These are phyloP conservation scores for Trichosurus vulpecula DNA, from an alignment of 2,797 vertebrate genomes.

Conservation along the genomic window DNA sequence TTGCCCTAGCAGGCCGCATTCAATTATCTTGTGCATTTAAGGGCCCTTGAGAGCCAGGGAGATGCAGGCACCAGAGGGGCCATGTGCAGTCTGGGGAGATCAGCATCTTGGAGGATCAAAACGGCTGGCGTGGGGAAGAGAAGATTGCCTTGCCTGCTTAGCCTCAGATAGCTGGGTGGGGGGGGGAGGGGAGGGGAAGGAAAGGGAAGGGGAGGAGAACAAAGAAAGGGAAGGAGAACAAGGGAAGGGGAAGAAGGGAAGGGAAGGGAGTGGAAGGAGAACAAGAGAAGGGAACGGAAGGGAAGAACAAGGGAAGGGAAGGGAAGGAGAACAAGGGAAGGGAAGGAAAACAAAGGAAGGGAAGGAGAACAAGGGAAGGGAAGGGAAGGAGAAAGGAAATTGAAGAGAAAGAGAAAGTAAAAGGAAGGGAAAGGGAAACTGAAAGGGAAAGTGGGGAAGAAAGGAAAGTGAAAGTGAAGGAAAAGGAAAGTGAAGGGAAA, in stretches of 20 bases:
- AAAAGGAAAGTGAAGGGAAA: neutral
- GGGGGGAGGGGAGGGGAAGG: neutral
- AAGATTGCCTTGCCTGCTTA: neutral
- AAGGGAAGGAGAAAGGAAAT: neutral
- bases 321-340: too few relatives aligned
- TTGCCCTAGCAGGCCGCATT: neutral
- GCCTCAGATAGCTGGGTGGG: neutral
- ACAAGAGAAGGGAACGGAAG: too few relatives aligned
- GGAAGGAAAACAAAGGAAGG: too few relatives aligned
- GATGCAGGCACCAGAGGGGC: neutral
- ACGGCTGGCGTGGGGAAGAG: neutral
- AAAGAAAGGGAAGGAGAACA: too few relatives aligned
- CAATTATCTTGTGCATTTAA: neutral
- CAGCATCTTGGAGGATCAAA: neutral
- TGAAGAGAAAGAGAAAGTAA: neutral
- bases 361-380: rapidly evolving
- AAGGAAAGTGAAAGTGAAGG: too few relatives aligned
- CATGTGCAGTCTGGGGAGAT: neutral
- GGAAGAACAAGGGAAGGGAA: too few relatives aligned
- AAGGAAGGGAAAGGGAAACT: too few relatives aligned
- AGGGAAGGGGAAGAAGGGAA: neutral
- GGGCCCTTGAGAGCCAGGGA: neutral
- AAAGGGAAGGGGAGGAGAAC: neutral
- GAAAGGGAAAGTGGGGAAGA: too few relatives aligned
- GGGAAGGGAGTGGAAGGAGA: neutral